Evolutionary conservation across 2,797 vertebrate species (phyloP), one percentile per base, ranked within the genome.

Genomic region (Amphiprion clarkii): DNA sequence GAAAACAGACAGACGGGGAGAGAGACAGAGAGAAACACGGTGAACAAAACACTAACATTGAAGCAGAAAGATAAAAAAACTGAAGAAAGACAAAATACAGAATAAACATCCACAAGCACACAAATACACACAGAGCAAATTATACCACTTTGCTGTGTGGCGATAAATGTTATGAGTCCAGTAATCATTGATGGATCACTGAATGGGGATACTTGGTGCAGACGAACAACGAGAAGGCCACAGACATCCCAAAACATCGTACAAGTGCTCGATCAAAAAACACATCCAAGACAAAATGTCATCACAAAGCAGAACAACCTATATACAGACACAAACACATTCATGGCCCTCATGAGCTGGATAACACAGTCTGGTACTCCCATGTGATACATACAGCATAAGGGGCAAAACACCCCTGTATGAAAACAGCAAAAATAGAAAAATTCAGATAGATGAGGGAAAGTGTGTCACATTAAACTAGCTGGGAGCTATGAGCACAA

Each of bases 1-100:
- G 64, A 36, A 77, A 40, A 81, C 51, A 74, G 46, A 73, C 17
- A 76, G 57, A 74, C 19, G 58, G 14, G 2, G 46, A 42, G 52
- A 66, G 67, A 53, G 54, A n/a, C 16, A 56, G 51, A 16, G 16
- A 53, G 48, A 64, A 25, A 54, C 5, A 29, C 3, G 19, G 62
- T n/a, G 23, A 49, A 44, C 16, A 49, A 75, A 68, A 21, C 70
- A 49, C 46, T 33, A 64, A 64, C 1, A 51, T 8, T 55, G 21
- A 53, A 54, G 67, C 0, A 49, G 25, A 60, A 40, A 65, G 12
- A 44, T 27, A 44, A 49, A 27, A 53, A 1, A 31, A 6, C 31
- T 7, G 27, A 17, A 57, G 14, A 60, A 17, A 13, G 2, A 51
- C 40, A 29, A 31, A 36, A 29, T 11, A 51, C 66, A 59, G 7